Evolutionary conservation across 2,888 invertebrate species (phyloP), one percentile per base, ranked within the genome.

Genomic region (Pelosia muscerda): DNA sequence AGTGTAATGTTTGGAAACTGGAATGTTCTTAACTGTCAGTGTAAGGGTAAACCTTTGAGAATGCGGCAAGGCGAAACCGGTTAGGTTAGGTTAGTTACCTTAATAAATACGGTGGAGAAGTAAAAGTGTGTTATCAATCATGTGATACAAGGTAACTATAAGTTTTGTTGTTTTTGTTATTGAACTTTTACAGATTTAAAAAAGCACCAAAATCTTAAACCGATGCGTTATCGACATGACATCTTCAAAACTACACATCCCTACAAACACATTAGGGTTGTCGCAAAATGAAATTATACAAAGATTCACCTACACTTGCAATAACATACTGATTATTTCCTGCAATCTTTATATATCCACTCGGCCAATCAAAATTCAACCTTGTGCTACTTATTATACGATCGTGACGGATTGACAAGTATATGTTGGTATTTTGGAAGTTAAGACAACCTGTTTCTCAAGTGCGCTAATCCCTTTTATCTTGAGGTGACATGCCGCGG

Each of bases 211-310:
- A n/a, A n/a, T n/a, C n/a, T 6, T 38, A 15, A 34, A 25, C 53
- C 49, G 57, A 60, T 66, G 55, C 34, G 11, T 31, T 26, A 58
- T 66, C 9, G 64, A 38, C 10, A 31, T 54, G 54, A 56, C 26
- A 64, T 61, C 72, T 71, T 71, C 55, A 38, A 53, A n/a, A 2
- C 13, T 11, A 8, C 70, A 74, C 91, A 85, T 73, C 90, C 78
- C 91, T 90, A 87, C 64, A 73, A 82, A 84, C 82, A 83, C 88
- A 88, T 90, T 89, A 91, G 88, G 88, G 89, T 85, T 92, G 92
- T 90, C 90, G 86, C 90, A 85, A 92, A 93, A 91, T 90, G 89
- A 92, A 91, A 92, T 93, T 92, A 92, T 91, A 91, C 90, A 88
- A 90, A 90, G 88, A 90, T 88, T 88, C 88, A 87, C 91, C 89